Percentiles rank a stretch among this genome's conserved stretches.
phyloP scores from a whole-genome alignment of 2,113 vertebrate species.

The Poeciliopsis prolifica region DNA sequence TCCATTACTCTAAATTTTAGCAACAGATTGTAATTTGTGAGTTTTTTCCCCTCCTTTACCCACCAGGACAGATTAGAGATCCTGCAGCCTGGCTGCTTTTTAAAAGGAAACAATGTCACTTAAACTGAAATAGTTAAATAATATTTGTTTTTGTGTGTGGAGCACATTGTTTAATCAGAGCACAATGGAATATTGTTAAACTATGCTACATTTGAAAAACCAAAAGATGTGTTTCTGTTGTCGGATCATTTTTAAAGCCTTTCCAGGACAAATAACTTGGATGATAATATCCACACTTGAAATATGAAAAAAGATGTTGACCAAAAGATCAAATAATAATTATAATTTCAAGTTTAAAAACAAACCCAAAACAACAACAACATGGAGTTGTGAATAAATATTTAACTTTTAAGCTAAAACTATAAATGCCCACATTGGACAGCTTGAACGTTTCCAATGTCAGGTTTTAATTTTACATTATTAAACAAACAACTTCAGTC shows the following conservation, averaged over 20 bases:
- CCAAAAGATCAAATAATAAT: conserved; percentile 3
- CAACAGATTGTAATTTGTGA: too few species aligned
- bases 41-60: too few species aligned
- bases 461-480: conserved; percentile 24
- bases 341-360: background rate
- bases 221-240: background rate
- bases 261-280: background rate
- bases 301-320: conserved; percentile 1
- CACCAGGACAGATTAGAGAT: too few species aligned
- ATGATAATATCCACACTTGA: conserved; percentile 4
- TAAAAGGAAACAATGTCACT: background rate
- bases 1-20: background rate
- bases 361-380: background rate
- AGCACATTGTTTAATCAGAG: too few species aligned
- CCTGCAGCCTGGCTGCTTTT: too few species aligned
- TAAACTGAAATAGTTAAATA: background rate
- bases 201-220: background rate
- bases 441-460: conserved; percentile 11
- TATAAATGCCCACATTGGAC: background rate
- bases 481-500: conserved; percentile 5
- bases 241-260: background rate
- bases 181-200: background rate
- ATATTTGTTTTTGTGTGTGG: background rate
- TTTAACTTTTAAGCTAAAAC: background rate
- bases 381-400: conserved; percentile 7